These are phyloP conservation scores for Spilogale gracilis DNA, from an alignment of 2,113 vertebrate genomes.

Conservation along the genomic window DNA sequence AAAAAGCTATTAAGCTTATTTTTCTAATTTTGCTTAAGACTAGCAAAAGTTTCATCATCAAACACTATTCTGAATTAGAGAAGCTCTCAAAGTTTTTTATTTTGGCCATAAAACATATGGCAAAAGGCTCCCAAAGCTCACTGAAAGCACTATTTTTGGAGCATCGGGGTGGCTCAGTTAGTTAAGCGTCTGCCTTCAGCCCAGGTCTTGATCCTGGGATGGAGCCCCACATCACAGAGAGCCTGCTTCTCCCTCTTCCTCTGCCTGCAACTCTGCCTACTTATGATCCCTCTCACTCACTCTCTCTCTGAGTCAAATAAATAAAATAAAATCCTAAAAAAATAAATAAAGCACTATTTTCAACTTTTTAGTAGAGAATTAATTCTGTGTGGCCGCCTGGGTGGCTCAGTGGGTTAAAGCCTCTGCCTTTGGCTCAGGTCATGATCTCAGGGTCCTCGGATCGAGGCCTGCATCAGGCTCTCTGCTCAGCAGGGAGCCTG, in stretches of 20 bases:
- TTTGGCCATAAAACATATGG: background rate
- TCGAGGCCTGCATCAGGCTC: too few species aligned
- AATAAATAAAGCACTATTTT: background rate
- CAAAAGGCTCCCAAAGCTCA: background rate
- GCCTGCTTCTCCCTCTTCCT: too few species aligned
- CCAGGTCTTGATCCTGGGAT: background rate
- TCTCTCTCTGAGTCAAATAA: background rate
- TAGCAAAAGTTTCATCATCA: background rate
- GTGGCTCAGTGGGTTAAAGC: too few species aligned
- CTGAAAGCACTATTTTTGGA: background rate
- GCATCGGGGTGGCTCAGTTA: background rate
- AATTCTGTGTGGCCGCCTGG: background rate
- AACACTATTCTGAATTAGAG: background rate
- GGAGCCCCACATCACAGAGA: background rate
- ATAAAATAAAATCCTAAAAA: background rate
- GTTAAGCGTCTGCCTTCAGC: background rate
- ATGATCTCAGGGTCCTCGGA: too few species aligned
- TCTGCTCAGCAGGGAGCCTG: too few species aligned
- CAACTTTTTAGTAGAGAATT: conserved; percentile 9
- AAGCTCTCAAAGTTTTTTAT: background rate
- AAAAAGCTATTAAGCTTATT: background rate
- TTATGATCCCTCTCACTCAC: background rate
- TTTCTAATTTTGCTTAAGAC: background rate
- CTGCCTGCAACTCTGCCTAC: too few species aligned
- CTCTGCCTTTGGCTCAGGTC: too few species aligned